phyloP scores from a whole-genome alignment of 2,888 invertebrate species.

The Molorchus minor region DNA sequence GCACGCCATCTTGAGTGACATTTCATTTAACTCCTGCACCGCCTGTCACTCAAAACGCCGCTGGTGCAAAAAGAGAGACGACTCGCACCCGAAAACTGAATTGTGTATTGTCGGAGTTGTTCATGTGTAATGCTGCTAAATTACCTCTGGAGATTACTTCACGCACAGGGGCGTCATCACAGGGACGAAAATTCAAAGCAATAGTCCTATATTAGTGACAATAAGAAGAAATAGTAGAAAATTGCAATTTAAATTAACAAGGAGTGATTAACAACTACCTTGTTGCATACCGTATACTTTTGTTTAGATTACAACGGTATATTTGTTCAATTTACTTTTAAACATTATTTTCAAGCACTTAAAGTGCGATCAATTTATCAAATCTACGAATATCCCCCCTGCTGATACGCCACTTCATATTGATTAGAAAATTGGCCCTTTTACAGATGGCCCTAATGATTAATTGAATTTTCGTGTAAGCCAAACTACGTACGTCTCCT shows the following conservation, averaged over 20 bases:
- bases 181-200: too few relatives aligned
- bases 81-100: slow-evolving; percentile 21
- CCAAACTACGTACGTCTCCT: slow-evolving; percentile 56
- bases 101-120: slow-evolving; percentile 46
- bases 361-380: too few relatives aligned
- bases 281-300: too few relatives aligned
- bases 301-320: too few relatives aligned
- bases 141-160: slow-evolving; percentile 56
- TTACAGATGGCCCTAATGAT: slow-evolving; percentile 58
- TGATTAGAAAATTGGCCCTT: slow-evolving; percentile 60
- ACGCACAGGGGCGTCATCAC: slow-evolving; percentile 33
- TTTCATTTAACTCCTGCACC: slow-evolving; percentile 64
- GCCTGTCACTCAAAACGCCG: slow-evolving; percentile 61
- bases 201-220: too few relatives aligned
- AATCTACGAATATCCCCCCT: slow-evolving; percentile 3
- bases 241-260: too few relatives aligned
- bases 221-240: too few relatives aligned
- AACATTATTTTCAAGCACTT: too few relatives aligned
- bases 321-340: too few relatives aligned
- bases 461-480: slow-evolving; percentile 61
- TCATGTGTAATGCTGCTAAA: slow-evolving; percentile 60
- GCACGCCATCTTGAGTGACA: slow-evolving; percentile 63
- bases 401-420: slow-evolving; percentile 42
- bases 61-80: slow-evolving; percentile 56
- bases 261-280: too few relatives aligned